Conservation (phyloP, 1,140 invertebrate species). For the Caenorhabditis remanei region DNA sequence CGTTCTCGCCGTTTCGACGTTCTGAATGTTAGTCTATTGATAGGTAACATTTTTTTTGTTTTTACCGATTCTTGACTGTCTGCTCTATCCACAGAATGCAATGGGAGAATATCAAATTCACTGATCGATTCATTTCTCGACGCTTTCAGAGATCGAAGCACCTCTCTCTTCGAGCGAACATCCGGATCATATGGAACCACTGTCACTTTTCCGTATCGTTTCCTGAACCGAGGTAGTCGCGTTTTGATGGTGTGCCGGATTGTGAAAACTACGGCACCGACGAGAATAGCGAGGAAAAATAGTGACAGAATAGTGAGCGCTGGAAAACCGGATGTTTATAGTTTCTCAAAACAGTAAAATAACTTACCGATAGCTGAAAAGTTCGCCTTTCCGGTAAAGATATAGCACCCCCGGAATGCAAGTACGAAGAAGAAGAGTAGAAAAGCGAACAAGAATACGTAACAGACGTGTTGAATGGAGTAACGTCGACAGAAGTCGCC, state of each 20-base stretch:
- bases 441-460: neutral
- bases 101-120: neutral
- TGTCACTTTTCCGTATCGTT: constrained; percentile 26
- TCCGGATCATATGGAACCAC: constrained; percentile 24
- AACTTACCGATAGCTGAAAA: neutral
- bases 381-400: neutral
- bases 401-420: neutral
- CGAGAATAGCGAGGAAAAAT: constrained; percentile 6
- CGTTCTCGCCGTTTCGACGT: neutral
- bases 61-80: constrained; percentile 35
- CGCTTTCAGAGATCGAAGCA: constrained; percentile 9
- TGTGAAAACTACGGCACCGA: neutral
- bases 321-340: neutral
- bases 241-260: constrained; percentile 1
- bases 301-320: neutral
- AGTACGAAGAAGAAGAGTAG: neutral
- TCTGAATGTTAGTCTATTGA: neutral
- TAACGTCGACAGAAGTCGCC: constrained; percentile 16
- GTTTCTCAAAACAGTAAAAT: neutral
- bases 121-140: neutral
- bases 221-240: constrained; percentile 7
- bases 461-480: constrained; percentile 25
- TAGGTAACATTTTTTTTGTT: neutral
- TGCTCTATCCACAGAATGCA: neutral
- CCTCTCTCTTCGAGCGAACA: constrained; percentile 19